phyloP scores from a whole-genome alignment of 2,888 invertebrate species.

The Drosophila limbata region DNA sequence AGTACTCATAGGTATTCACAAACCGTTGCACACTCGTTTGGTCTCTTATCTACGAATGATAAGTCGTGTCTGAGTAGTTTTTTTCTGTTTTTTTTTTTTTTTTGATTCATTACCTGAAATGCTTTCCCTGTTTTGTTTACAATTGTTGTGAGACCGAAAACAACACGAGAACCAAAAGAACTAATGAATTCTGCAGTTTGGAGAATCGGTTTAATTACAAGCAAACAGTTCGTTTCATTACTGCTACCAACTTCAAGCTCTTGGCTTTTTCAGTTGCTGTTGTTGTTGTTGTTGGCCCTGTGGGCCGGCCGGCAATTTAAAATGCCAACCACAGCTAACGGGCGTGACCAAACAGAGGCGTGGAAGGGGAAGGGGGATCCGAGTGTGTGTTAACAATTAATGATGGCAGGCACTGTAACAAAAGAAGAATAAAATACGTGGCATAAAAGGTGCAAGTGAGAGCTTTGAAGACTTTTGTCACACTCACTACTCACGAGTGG shows the following conservation, averaged over 20 bases:
- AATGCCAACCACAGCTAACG: slow-evolving; percentile 64
- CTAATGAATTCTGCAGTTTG: slow-evolving; percentile 40
- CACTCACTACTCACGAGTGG: slow-evolving; percentile 11
- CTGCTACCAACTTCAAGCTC: slow-evolving; percentile 12
- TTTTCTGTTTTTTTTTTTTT: neutral
- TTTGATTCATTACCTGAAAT: slow-evolving; percentile 36
- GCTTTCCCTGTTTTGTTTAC: slow-evolving; percentile 27
- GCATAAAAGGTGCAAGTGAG: slow-evolving; percentile 28
- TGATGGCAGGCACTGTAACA: slow-evolving; percentile 30
- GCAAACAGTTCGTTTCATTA: slow-evolving; percentile 24
- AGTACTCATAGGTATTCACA: slow-evolving; percentile 14
- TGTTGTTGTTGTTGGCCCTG: neutral
- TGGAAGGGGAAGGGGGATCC: neutral
- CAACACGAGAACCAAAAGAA: slow-evolving; percentile 5
- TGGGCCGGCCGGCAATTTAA: slow-evolving; percentile 54
- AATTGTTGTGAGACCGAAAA: slow-evolving; percentile 2
- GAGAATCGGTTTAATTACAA: slow-evolving; percentile 53
- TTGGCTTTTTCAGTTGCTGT: slow-evolving; percentile 5
- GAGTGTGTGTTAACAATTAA: slow-evolving; percentile 42
- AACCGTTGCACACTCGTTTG: neutral
- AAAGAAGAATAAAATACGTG: slow-evolving; percentile 37
- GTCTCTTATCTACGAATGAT: slow-evolving; percentile 37
- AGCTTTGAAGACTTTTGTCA: slow-evolving; percentile 46
- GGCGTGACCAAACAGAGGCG: slow-evolving; percentile 29
- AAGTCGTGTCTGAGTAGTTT: slow-evolving; percentile 15